Base-by-base conservation (phyloP, 2,888 invertebrate genomes). In the Drosophila putrida region DNA sequence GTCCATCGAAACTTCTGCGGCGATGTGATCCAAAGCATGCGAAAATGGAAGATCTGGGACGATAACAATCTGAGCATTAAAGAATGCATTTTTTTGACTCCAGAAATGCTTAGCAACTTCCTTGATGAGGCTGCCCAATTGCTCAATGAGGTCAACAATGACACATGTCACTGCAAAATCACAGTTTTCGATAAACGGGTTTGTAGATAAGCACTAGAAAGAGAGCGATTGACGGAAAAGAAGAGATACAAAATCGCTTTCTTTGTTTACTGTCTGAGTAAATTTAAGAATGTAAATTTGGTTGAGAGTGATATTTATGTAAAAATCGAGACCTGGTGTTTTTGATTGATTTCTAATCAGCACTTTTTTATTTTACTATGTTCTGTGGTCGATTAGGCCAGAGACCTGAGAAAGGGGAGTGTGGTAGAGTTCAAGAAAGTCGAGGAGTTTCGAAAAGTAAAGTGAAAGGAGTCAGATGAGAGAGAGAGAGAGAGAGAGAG, bases 11-110 rank as follows among this genome's bases (percentile, higher is more conserved):
- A 77, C 27, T 83, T 87, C 43, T 89, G 90, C 36, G 50, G 71
- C 6, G 87, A 90, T 65, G 80, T 91, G 9, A 76, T 90, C 0
- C 28, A 69, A 0, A 90, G 89, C 55, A 90, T 92, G 90, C 80
- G 79, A 9, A 81, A 85, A 36, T 92, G 90, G 90, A 75, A 78
- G 4, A 85, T 91, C 20, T 71, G 90, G 55, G 46, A 59, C 25
- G 74, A 73, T 10, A 28, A 68, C 0, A 51, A 72, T 6, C 13
- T 82, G 4, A 28, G 25, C 0, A 57, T 91, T 0, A 65, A 54
- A 31, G 50, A 65, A 0, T 47, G 78, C 15, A 35, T 90, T 0
- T 82, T 84, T 11, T 55, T 61, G 6, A 55, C 55, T 8, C 88
- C 83, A 0, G 72, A 81, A n/a, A 76, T 78, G 44, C 66, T 90